These are phyloP conservation scores for Cryptophagus acutangulus DNA, from an alignment of 2,888 invertebrate species.

Conservation along the genomic window DNA sequence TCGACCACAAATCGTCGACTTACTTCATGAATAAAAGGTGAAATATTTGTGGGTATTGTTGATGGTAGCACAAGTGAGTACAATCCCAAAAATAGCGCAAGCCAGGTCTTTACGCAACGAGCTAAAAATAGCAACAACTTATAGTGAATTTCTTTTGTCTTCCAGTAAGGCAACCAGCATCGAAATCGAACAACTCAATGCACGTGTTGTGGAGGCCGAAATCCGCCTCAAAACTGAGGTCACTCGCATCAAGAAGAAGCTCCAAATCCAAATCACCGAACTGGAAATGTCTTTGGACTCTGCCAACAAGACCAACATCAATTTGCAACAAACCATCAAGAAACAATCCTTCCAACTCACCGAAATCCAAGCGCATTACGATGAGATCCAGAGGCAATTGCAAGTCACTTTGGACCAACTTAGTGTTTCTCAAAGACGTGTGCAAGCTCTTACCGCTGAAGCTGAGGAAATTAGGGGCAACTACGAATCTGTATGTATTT, in stretches of 20 bases:
- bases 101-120: conserved; percentile 13
- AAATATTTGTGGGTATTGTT: conserved; percentile 25
- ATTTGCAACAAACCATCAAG: conserved; percentile 96
- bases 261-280: conserved; percentile 96
- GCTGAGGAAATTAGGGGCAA: conserved; percentile 93
- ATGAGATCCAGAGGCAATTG: conserved; percentile 93
- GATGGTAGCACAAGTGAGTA: conserved; percentile 25
- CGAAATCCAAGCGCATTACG: conserved; percentile 92
- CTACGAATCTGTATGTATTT: conserved; percentile 65
- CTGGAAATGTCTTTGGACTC: conserved; percentile 94
- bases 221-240: conserved; percentile 94
- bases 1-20: conserved; percentile 57
- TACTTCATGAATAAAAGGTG: conserved; percentile 65
- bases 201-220: conserved; percentile 94
- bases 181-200: conserved; percentile 93
- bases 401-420: conserved; percentile 93
- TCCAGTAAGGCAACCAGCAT: conserved; percentile 94
- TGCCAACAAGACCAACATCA: conserved; percentile 96
- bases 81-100: conserved; percentile 15
- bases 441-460: conserved; percentile 88
- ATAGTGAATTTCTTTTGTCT: conserved; percentile 21
- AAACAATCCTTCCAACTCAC: conserved; percentile 88
- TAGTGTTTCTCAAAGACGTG: conserved; percentile 83
- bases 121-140: not conserved
- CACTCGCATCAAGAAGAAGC: conserved; percentile 97